phyloP scores from a whole-genome alignment of 2,888 invertebrate species.

The Heliconius charithonia region DNA sequence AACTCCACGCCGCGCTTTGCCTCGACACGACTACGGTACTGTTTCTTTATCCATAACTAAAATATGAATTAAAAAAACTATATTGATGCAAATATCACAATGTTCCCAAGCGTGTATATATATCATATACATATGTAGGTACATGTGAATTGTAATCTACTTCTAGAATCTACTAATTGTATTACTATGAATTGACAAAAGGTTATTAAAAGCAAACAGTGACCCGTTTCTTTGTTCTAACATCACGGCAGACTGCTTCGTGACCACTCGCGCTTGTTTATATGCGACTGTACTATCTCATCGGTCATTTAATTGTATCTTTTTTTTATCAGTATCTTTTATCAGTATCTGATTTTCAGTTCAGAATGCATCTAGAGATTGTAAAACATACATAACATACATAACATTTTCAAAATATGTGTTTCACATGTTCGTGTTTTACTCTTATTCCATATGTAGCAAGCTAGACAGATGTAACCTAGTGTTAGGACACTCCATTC shows the following conservation, averaged over 20 bases:
- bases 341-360: not conserved
- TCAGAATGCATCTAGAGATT: not conserved
- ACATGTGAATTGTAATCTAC: not conserved
- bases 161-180: slow-evolving; percentile 9
- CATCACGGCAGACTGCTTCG: slow-evolving; percentile 43
- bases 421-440: no score
- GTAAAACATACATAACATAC: no score
- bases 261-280: slow-evolving; percentile 35
- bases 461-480: no score
- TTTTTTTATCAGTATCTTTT: not conserved
- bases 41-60: not conserved
- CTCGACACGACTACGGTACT: no score
- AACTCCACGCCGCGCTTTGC: no score
- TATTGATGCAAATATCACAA: not conserved
- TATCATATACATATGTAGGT: not conserved
- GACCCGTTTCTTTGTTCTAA: slow-evolving; percentile 39
- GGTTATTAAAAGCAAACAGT: slow-evolving; percentile 29
- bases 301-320: slow-evolving; percentile 2
- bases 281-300: slow-evolving; percentile 21
- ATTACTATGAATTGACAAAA: slow-evolving; percentile 26
- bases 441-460: no score
- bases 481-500: no score
- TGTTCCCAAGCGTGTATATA: not conserved
- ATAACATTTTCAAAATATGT: no score
- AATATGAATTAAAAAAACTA: not conserved